Evolutionary conservation across 2,113 vertebrate genomes (phyloP), one percentile per base, ranked within the genome.

Genomic region (Sorex araneus): DNA sequence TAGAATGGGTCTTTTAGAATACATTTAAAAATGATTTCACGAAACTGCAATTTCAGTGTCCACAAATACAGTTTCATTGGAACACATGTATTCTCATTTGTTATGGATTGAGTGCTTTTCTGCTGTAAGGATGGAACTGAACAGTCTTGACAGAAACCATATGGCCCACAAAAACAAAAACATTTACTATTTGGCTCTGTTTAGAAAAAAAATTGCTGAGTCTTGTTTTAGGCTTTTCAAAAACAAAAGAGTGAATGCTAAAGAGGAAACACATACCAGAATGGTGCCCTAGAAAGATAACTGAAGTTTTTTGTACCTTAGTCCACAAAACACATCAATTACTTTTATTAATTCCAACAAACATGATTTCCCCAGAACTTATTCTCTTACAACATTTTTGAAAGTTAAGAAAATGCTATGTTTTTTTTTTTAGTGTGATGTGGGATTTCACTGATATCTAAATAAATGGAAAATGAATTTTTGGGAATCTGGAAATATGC

Each of bases 401-500:
- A 32, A 73, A 87, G 66, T 83, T 86, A 45, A 70, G 40, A 70
- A 50, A 9, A 67, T 50, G 36, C 18, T 32, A 32, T 60, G 8
- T 80, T 40, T 76, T 83, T 60, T 9, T 80, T 40, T 76, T 83
- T 21, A 87, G 28, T 87, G 30, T 84, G 28, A 84, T 1, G 67
- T 74, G 12, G n/a, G 2, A 57, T 82, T 81, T 79, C 66, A 43
- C 47, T 50, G 10, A 50, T 34, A 21, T 50, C 45, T 76, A 50
- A 30, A 75, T 76, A 50, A 30, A 75, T 47, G 30, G 66, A 27
- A 92, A 90, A 71, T 75, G 23, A 86, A 73, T 84, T 93, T 18
- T 79, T 60, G 19, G 50, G 89, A 94, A 54, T 64, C 54, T 87
- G 30, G 9, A 91, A 95, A 60, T 23, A 32, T 70, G 27, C 54